Conservation (phyloP, 2,113 vertebrate species). For the Delphinus delphis region DNA sequence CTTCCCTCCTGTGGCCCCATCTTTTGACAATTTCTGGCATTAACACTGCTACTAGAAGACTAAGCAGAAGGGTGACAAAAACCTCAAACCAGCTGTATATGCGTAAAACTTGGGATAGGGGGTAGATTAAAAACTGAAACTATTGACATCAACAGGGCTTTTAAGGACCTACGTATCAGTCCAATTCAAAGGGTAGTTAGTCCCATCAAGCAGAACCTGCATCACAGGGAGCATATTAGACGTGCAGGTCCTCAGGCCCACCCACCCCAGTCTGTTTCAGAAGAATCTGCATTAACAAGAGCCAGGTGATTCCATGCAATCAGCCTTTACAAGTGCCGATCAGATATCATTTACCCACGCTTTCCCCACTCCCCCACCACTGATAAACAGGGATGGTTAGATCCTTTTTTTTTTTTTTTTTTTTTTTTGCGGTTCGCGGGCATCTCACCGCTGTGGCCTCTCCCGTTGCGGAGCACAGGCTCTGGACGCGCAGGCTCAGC, state of each 20-base stretch:
- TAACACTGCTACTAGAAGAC: not conserved
- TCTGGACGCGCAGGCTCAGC: no score
- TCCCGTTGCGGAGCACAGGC: no score
- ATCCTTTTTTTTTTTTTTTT: not conserved
- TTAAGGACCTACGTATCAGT: not conserved
- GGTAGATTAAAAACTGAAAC: not conserved
- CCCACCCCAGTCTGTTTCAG: not conserved
- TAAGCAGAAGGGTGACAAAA: not conserved
- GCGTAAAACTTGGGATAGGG: not conserved
- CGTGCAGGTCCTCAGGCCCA: not conserved
- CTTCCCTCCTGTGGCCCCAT: not conserved
- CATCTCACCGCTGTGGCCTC: no score
- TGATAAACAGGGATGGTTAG: not conserved
- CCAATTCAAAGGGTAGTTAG: not conserved
- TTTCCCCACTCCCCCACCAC: not conserved
- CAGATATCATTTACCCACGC: no score
- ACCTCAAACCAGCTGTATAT: not conserved
- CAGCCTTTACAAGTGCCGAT: not conserved
- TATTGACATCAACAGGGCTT: not conserved
- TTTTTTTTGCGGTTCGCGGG: no score
- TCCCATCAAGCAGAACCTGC: not conserved
- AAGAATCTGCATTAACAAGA: not conserved
- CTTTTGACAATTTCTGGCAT: not conserved
- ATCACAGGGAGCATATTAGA: not conserved
- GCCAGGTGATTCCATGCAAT: fast-evolving